A percentile compares a stretch with the other conserved stretches of the same genome.
Conservation (phyloP, 2,888 invertebrate species). For the Scaptomyza tumidula region DNA sequence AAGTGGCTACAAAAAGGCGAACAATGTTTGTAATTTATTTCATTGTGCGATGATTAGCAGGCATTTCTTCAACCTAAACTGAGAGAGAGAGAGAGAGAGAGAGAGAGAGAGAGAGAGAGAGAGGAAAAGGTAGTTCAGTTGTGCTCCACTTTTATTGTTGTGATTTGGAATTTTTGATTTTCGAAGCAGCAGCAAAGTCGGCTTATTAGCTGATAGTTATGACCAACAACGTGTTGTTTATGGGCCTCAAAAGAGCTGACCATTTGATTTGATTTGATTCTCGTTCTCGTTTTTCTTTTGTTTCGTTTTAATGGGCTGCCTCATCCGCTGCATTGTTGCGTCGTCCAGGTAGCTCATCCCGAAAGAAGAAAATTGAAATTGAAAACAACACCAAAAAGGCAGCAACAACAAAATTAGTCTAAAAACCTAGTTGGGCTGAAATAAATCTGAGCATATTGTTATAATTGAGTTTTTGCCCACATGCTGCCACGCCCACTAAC, state of each 20-base stretch:
- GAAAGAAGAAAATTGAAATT: constrained; percentile 37
- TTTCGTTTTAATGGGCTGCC: constrained; percentile 46
- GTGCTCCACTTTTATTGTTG: constrained; percentile 73
- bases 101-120: neutral
- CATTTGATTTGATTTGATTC: constrained; percentile 3
- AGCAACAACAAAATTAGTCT: constrained; percentile 41
- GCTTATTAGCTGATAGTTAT: constrained; percentile 76
- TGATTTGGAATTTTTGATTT: constrained; percentile 48
- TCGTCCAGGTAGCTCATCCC: constrained; percentile 43
- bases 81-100: neutral
- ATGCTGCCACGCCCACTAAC: constrained; percentile 59
- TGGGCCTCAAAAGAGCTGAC: constrained; percentile 20
- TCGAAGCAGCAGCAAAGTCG: constrained; percentile 15
- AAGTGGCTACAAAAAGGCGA: constrained; percentile 27
- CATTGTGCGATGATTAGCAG: constrained; percentile 81
- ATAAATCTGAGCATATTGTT: constrained; percentile 85
- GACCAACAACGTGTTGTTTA: constrained; percentile 66
- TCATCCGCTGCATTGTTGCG: constrained; percentile 45
- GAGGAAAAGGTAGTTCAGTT: neutral
- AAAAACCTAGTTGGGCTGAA: constrained; percentile 48
- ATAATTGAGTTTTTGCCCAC: constrained; percentile 84
- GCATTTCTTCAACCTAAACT: constrained; percentile 58
- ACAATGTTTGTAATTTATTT: constrained; percentile 81
- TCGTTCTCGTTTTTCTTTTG: constrained; percentile 17
- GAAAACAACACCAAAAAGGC: constrained; percentile 28